Evolutionary conservation across 2,113 vertebrate species (phyloP), one percentile per base, ranked within the genome.

Genomic region (Polypterus senegalus): DNA sequence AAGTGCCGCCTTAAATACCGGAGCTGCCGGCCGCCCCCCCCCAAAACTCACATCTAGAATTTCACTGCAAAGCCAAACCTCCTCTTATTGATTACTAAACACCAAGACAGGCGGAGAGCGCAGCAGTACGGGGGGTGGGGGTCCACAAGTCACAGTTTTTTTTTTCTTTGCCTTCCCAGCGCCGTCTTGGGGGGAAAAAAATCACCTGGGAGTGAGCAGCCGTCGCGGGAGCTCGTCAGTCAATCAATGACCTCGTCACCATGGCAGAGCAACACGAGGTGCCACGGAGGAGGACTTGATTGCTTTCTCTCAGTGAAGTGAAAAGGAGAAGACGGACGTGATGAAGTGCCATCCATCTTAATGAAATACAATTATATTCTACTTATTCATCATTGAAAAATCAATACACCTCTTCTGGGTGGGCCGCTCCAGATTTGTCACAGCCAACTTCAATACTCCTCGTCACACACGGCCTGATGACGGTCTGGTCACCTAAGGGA

Each of bases 331-430:
- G 93, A 96, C 89, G 91, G 92, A 88, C 89, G 91, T 93, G 97
- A 97, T 97, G 92, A 97, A 97, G 97, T 88, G 89, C 88, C 93
- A 97, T 98, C 93, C 92, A 97, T 98, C 96, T 97, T 97, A 95
- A 97, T 97, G 96, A 97, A 97, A 97, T 93, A 94, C 93, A 97
- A 97, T 98, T 97, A 97, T 94, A 97, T 97, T 97, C 92, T 95
- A 90, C 93, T 97, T 97, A 98, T 97, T 97, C 97, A 98, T 97
- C 93, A 98, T 96, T 97, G 92, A 94, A 91, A 95, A 98, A 98
- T 97, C 94, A 97, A 97, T 98, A 95, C 86, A 88, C 96, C 92
- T 96, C 89, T 91, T 94, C 90, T 88, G 84, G 81, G 90, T 87
- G 85, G 87, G 89, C 86, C 87, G 90, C 71, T 73, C 85, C 86